Evolutionary conservation across 2,888 invertebrate genomes (phyloP), one percentile per base, ranked within the genome.

Genomic region (Microplitis manilae): DNA sequence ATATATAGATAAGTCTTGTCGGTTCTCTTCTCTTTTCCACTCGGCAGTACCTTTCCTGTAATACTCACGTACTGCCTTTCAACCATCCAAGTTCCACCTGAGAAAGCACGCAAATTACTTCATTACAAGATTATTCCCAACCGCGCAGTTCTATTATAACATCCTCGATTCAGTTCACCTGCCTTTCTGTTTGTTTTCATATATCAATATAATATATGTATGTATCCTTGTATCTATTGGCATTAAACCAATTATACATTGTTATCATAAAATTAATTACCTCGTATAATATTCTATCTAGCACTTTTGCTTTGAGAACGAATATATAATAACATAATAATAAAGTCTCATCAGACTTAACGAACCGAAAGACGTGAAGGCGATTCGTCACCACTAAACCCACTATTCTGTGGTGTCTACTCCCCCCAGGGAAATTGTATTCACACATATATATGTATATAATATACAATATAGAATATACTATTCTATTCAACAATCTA

Each of bases 91-190:
- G 67, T 77, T 65, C 77, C 76, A 79, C 77, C 73, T 68, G 6
- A 75, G 75, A 76, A 62, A 83, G 83, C 85, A 85, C 85, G 84
- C 85, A 85, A 87, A 87, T 87, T 85, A 87, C 86, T 87, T 86
- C 85, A 83, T 87, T 87, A 86, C 83, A 85, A 85, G 62, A 67
- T 67, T 67, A 67, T 20, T 67, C 67, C 83, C 77, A 79, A 83
- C 83, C 79, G 75, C 80, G 71, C n/a, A 75, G 75, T 50, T 50
- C 9, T 50, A 50, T 73, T 76, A 72, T 76, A 67, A 68, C 73
- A 77, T 80, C 78, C 40, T 60, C 69, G 68, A 50, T 70, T 62
- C 73, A 67, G n/a, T 67, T 38, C 30, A 65, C 38, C 38, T 30
- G 20, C 65, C 13, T 65, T 65, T 13, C 30, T 20, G 9, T 65